Percentiles rank a stretch among this genome's conserved stretches.
Conservation (phyloP, 2,888 invertebrate genomes). For the Drosophila meridionalis region DNA sequence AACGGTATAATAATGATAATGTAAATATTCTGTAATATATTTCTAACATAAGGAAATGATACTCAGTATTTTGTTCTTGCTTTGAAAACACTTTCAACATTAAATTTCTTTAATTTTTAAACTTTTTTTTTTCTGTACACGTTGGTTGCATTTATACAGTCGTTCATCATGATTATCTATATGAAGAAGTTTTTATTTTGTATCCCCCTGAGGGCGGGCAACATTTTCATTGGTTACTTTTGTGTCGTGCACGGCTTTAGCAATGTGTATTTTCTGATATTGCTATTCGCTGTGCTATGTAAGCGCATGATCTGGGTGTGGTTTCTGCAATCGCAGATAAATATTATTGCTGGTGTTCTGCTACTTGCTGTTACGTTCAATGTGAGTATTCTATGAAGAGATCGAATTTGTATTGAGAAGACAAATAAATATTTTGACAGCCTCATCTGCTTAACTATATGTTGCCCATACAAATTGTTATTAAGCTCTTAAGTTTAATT, state of each 20-base stretch:
- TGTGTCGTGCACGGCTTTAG: background rate
- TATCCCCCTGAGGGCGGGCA: constrained; percentile 23
- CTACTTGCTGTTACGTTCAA: constrained; percentile 27
- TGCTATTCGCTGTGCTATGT: background rate
- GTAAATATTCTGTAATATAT: background rate
- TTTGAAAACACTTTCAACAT: constrained; percentile 7
- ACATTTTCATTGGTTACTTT: constrained; percentile 22
- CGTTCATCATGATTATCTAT: constrained; percentile 27
- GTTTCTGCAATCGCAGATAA: constrained; percentile 35
- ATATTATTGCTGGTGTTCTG: constrained; percentile 27
- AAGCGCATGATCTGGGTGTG: constrained; percentile 11
- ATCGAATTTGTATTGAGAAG: too few species aligned
- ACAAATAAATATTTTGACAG: constrained; percentile 17
- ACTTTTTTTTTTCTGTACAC: background rate
- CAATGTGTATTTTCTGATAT: background rate
- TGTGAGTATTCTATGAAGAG: constrained; percentile 19
- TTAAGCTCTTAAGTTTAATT: constrained; percentile 41
- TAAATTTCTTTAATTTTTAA: background rate
- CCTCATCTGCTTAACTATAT: constrained; percentile 4
- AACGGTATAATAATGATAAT: too few species aligned
- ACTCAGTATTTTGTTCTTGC: background rate
- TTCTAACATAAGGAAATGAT: background rate
- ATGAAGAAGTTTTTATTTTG: constrained; percentile 37
- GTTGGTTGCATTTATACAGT: background rate
- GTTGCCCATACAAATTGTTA: constrained; percentile 53